Percentiles rank a stretch among this genome's conserved stretches.
phyloP scores from a whole-genome alignment of 35 echinoderm and acorn worm genomes.

The Ophioderma brevispina region DNA sequence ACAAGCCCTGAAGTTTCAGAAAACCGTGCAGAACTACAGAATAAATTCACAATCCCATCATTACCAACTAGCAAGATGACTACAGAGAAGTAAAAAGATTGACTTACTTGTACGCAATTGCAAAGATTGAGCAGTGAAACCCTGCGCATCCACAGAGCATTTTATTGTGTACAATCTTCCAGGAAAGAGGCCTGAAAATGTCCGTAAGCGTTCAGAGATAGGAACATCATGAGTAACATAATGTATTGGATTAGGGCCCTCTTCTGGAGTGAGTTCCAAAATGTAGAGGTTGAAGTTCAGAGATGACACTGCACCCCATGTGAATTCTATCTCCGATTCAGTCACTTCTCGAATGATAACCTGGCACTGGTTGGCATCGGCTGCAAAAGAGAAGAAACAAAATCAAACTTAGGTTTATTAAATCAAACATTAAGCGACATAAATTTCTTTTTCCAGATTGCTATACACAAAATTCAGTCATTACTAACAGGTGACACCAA shows the following conservation, averaged over 20 bases:
- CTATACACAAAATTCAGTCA: too few relatives aligned
- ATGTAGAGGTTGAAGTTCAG: neutral
- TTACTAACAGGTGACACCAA: too few relatives aligned
- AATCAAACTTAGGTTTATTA: neutral
- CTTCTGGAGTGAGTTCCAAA: neutral
- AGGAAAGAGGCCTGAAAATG: neutral
- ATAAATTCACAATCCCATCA: too few relatives aligned
- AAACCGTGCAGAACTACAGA: too few relatives aligned
- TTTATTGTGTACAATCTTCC: neutral
- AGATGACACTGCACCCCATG: neutral
- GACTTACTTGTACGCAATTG: neutral
- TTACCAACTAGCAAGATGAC: too few relatives aligned
- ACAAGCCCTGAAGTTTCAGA: too few relatives aligned
- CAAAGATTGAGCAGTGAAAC: neutral
- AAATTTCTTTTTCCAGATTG: too few relatives aligned
- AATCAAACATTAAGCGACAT: too few relatives aligned
- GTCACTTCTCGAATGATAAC: neutral
- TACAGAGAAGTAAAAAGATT: too few relatives aligned
- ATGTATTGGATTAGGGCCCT: neutral
- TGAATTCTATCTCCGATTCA: neutral
- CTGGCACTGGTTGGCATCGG: neutral
- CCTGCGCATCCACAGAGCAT: neutral
- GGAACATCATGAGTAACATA: too few relatives aligned
- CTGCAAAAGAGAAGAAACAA: neutral
- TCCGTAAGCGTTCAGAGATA: too few relatives aligned